Evolutionary conservation across 1,140 invertebrate species (phyloP).

Genomic region (Melanaphis sacchari): DNA sequence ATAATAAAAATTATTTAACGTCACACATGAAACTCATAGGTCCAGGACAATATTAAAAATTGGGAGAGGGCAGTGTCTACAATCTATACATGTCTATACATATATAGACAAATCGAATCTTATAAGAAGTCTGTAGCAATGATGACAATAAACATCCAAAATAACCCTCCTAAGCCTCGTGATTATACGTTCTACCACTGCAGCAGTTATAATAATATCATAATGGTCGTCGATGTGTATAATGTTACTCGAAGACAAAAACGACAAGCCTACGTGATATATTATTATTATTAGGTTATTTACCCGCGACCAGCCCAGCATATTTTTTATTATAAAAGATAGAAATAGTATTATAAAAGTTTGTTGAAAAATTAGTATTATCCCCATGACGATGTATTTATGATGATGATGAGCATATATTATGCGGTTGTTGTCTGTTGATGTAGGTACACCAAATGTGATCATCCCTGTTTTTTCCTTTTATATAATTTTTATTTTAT

Average conservation of each 20-base stretch:
- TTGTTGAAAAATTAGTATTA: neutral
- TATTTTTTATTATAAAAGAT: neutral
- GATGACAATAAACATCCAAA: neutral
- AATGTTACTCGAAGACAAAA: neutral
- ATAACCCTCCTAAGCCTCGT: neutral
- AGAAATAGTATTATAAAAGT: neutral
- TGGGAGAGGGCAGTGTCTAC: neutral
- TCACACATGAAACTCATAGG: neutral
- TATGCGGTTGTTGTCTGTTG: neutral
- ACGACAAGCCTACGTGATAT: neutral
- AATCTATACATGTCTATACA: neutral
- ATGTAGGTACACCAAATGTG: neutral
- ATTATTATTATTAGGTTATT: conserved; percentile 14
- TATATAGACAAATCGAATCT: neutral
- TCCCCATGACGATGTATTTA: neutral
- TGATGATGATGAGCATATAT: neutral
- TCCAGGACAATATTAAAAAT: neutral
- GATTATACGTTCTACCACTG: neutral
- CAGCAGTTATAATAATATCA: neutral
- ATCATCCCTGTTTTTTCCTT: neutral
- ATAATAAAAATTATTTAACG: neutral
- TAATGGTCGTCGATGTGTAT: neutral
- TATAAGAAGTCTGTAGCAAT: neutral
- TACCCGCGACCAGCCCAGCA: neutral
- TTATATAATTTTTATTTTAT: neutral